Percentiles rank a stretch among this genome's conserved stretches.
phyloP scores from a whole-genome alignment of 2,113 vertebrate species.

The Sphaerodactylus townsendi region DNA sequence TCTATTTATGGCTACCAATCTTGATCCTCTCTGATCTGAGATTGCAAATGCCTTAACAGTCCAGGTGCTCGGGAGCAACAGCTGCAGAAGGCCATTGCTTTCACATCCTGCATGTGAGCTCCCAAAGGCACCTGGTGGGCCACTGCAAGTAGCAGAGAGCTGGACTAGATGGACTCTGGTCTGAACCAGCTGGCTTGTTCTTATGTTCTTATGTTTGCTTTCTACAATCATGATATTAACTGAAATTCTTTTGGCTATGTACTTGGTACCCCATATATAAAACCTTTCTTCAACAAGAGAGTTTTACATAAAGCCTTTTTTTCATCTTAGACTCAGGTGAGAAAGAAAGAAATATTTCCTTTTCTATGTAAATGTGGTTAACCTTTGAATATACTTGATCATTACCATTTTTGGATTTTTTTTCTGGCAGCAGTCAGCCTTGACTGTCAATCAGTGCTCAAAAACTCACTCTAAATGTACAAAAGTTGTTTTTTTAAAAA shows the following conservation, averaged over 20 bases:
- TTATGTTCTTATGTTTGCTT: too few relatives aligned
- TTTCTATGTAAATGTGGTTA: background rate
- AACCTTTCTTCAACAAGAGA: background rate
- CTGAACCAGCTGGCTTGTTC: too few relatives aligned
- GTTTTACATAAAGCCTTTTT: background rate
- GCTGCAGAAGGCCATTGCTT: too few relatives aligned
- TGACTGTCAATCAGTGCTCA: background rate
- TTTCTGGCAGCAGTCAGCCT: background rate
- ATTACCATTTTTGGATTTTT: background rate
- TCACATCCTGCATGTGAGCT: too few relatives aligned
- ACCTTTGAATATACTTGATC: background rate
- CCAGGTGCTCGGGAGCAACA: too few relatives aligned
- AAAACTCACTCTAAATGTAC: background rate
- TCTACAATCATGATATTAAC: background rate
- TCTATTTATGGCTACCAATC: too few relatives aligned
- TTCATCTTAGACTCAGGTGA: background rate
- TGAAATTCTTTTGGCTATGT: background rate
- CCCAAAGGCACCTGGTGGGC: too few relatives aligned
- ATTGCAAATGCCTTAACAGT: too few relatives aligned
- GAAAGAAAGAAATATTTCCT: background rate
- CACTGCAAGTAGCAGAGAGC: too few relatives aligned
- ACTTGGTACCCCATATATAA: background rate
- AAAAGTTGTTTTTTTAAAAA: background rate
- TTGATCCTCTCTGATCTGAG: too few relatives aligned
- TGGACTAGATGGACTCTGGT: too few relatives aligned